phyloP scores from a whole-genome alignment of 2,113 vertebrate genomes.

The Nothobranchius kuhntae region DNA sequence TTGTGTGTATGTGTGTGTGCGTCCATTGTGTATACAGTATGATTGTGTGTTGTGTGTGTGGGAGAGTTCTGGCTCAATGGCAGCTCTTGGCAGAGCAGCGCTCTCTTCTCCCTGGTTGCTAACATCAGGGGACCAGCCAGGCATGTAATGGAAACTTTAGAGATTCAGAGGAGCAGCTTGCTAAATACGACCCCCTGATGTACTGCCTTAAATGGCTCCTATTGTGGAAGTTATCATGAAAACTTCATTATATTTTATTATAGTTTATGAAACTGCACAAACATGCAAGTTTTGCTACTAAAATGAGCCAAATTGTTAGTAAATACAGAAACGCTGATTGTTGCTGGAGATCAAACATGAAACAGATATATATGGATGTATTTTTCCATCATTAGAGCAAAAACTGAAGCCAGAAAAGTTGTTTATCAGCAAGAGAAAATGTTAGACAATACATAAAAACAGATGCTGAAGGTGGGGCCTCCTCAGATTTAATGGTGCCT shows the following conservation, averaged over 20 bases:
- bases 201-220: conserved; percentile 50
- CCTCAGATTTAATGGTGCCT: conserved; percentile 41
- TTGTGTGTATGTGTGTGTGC: conserved; percentile 22
- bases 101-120: conserved; percentile 52
- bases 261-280: conserved; percentile 44
- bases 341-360: conserved; percentile 30
- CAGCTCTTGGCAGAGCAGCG: conserved; percentile 55
- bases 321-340: conserved; percentile 35
- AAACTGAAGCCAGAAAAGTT: conserved; percentile 25
- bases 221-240: conserved; percentile 44
- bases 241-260: conserved; percentile 40
- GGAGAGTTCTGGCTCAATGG: conserved; percentile 55
- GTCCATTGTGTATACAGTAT: conserved; percentile 38
- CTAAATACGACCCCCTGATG: conserved; percentile 59
- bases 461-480: conserved; percentile 55
- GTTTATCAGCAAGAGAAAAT: conserved; percentile 46
- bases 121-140: conserved; percentile 66
- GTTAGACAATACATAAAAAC: conserved; percentile 58
- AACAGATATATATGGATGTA: background rate
- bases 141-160: conserved; percentile 73
- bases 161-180: conserved; percentile 65
- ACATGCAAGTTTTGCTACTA: conserved; percentile 9
- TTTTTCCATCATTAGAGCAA: conserved; percentile 14
- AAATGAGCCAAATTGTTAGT: conserved; percentile 21
- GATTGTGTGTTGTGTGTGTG: conserved; percentile 22